phyloP scores from a whole-genome alignment of 2,797 vertebrate genomes.

The Peromyscus nudipes region DNA sequence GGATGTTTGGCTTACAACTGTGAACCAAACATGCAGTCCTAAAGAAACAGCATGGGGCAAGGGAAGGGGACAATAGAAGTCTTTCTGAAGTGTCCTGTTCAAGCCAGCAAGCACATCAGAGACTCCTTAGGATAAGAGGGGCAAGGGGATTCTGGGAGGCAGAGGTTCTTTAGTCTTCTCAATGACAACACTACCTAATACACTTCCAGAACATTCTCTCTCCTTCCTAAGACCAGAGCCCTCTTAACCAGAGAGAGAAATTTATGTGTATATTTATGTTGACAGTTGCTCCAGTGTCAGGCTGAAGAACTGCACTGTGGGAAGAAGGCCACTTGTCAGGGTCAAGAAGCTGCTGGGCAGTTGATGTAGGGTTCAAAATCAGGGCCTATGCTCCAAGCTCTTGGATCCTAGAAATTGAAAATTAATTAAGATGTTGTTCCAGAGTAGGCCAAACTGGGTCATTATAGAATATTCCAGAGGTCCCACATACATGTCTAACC shows the following conservation, averaged over 20 bases:
- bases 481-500: not conserved
- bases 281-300: not conserved
- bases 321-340: not conserved
- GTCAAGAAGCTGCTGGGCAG: not conserved
- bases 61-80: not conserved
- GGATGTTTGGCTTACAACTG: not conserved
- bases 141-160: not conserved
- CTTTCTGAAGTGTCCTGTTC: not conserved
- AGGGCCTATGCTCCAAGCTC: not conserved
- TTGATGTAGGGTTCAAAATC: not conserved
- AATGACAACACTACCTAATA: not conserved
- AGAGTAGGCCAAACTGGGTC: not conserved
- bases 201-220: not conserved
- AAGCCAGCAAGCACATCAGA: not conserved
- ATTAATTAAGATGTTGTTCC: not conserved
- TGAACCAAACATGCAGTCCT: not conserved
- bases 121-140: not conserved
- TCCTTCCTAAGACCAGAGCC: not conserved
- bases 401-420: not conserved
- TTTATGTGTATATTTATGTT: not conserved
- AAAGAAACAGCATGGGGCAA: fast-evolving
- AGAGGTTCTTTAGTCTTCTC: not conserved
- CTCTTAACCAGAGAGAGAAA: not conserved
- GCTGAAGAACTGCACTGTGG: not conserved
- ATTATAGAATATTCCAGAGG: not conserved